Conservation (phyloP, 2,888 invertebrate genomes). For the Conchocele bisecta region DNA sequence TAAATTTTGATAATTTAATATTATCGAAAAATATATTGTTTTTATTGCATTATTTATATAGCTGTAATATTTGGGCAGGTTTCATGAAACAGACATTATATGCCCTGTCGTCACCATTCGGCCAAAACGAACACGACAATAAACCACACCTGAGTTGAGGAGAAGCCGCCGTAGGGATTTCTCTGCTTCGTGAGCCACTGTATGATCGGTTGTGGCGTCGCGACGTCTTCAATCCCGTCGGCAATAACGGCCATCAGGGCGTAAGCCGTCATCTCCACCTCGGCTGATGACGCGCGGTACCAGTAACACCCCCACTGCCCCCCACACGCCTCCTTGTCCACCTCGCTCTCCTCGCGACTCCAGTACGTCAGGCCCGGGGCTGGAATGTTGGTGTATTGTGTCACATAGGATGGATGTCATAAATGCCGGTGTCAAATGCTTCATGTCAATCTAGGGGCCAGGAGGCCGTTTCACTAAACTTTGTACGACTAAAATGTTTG, state of each 20-base stretch:
- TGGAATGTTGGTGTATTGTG: too few species aligned
- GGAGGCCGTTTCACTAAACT: too few species aligned
- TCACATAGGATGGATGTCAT: too few species aligned
- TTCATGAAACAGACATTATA: too few species aligned
- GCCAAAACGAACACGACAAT: not conserved
- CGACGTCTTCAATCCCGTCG: constrained; percentile 74
- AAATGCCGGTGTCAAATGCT: too few species aligned
- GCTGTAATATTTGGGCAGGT: too few species aligned
- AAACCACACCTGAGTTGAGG: constrained; percentile 79
- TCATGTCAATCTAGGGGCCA: too few species aligned
- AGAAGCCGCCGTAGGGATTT: constrained; percentile 85
- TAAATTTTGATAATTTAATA: too few species aligned
- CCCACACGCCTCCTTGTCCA: constrained; percentile 51
- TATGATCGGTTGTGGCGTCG: constrained; percentile 85
- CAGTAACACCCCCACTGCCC: constrained; percentile 50
- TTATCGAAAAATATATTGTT: too few species aligned
- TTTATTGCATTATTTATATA: too few species aligned
- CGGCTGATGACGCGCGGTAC: constrained; percentile 87
- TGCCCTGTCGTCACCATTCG: not conserved
- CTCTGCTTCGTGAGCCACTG: constrained; percentile 90
- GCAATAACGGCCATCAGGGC: constrained; percentile 87
- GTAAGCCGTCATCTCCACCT: constrained; percentile 95
- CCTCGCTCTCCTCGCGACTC: constrained; percentile 85
- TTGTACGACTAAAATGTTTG: too few species aligned
- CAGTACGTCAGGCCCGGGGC: constrained; percentile 90